Evolutionary conservation across 2,113 vertebrate genomes (phyloP), one percentile per base, ranked within the genome.

Genomic region (Ardeotis arabs): DNA sequence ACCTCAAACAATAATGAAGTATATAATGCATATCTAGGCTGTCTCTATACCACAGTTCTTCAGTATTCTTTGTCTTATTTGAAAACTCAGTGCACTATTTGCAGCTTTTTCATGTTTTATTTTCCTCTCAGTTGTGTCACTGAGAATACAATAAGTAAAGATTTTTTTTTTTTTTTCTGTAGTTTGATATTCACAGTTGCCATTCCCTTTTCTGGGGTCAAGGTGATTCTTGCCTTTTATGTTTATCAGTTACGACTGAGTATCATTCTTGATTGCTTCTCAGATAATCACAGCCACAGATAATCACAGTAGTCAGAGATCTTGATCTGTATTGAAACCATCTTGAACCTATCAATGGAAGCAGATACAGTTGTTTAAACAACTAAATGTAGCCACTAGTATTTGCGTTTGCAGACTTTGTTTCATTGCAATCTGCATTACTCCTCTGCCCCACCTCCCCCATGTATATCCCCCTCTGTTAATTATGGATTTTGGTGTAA

Each of bases 401-500:
- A 62, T 41, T 53, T 75, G 27, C 41, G 3, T 76, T 72, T 80
- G 29, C 24, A 59, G 78, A 33, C 13, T 84, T 67, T 7, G 6
- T 45, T 66, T 66, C 31, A 64, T 64, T 84, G 70, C 72, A 70
- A 22, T 19, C 44, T 72, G 25, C 18, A 13, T 64, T 78, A n/a
- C 9, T 80, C 4, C 4, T 6, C 17, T 17, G 9, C 11, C 5
- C 2, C 3, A 6, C 55, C 2, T 2, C 4, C 7, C 10, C 15
- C 13, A 33, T 12, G 14, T 47, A 6, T 69, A 47, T 56, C 21
- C 3, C 10, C 10, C 16, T 81, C 9, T 58, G 4, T 41, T 76
- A 63, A 31, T 84, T 70, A 14, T 14, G 19, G 21, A 35, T 2
- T 64, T 69, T 83, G 8, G 6, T 60, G 62, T 35, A 60, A 69